phyloP scores from a whole-genome alignment of 92 coral and sea anemone species.

The Porites evermanni region DNA sequence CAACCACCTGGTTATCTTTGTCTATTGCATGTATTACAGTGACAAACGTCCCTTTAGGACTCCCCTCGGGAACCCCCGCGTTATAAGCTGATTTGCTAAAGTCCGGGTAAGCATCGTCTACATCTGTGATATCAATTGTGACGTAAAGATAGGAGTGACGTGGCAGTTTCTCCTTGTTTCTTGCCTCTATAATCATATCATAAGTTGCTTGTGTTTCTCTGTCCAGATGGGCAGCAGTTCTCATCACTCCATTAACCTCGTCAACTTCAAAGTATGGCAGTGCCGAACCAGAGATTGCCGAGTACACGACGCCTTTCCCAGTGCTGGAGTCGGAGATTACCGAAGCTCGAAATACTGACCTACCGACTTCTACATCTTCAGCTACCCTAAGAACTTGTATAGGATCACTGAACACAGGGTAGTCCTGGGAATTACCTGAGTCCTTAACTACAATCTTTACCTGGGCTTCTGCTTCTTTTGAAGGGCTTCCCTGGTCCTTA shows the following conservation, averaged over 20 bases:
- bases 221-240: conserved; percentile 68
- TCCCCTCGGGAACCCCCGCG: conserved; percentile 76
- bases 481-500: conserved; percentile 77
- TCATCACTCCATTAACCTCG: conserved; percentile 69
- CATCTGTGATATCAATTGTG: conserved; percentile 54
- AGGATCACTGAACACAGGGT: conserved; percentile 63
- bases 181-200: conserved; percentile 73
- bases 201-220: conserved; percentile 59
- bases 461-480: conserved; percentile 35
- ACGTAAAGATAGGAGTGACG: conserved; percentile 59
- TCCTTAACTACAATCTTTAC: conserved; percentile 68
- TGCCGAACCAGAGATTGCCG: conserved; percentile 72
- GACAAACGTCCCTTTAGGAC: conserved; percentile 81
- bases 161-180: conserved; percentile 64
- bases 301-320: conserved; percentile 64
- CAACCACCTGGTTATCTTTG: conserved; percentile 50
- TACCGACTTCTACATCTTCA: conserved; percentile 57
- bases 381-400: conserved; percentile 37
- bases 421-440: conserved; percentile 60
- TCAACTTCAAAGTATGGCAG: conserved; percentile 62
- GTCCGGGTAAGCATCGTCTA: conserved; percentile 73
- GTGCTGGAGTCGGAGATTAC: conserved; percentile 67
- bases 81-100: conserved; percentile 61
- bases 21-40: conserved; percentile 75
- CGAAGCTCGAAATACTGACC: conserved; percentile 56